phyloP scores from a whole-genome alignment of 2,113 vertebrate genomes.

The Barnardius zonarius region DNA sequence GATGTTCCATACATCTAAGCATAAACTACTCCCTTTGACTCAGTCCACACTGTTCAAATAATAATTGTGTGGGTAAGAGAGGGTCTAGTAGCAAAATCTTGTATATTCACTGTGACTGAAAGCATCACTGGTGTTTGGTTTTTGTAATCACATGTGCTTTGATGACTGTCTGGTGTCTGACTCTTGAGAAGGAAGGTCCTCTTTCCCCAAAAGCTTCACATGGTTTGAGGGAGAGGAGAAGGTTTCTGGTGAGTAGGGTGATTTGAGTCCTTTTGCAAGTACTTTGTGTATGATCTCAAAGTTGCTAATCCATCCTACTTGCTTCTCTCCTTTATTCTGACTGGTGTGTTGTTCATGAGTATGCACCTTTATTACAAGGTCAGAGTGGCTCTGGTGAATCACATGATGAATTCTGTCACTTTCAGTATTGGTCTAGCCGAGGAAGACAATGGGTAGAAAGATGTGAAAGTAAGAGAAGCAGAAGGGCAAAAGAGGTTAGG shows the following conservation, averaged over 20 bases:
- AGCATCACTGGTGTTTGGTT: background rate
- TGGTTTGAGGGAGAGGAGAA: background rate
- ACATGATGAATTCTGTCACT: background rate
- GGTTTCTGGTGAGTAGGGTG: background rate
- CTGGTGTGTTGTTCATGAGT: background rate
- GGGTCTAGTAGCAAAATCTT: background rate
- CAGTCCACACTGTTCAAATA: background rate
- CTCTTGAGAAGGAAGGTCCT: background rate
- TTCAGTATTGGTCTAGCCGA: background rate
- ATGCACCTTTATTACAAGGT: background rate
- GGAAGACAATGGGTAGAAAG: background rate
- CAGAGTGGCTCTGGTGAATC: background rate
- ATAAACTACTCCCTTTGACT: background rate
- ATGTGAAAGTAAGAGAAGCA: background rate
- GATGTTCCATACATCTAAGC: background rate
- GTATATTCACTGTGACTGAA: background rate
- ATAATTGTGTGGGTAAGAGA: background rate
- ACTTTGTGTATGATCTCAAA: background rate
- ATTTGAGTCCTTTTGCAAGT: background rate
- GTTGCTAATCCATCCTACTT: background rate
- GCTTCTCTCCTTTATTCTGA: background rate
- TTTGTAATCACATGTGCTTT: background rate
- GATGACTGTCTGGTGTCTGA: background rate
- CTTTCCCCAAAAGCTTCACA: background rate
- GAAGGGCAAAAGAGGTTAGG: background rate